Base-by-base conservation (phyloP, 2,797 vertebrate genomes). In the Vipera ursinii region DNA sequence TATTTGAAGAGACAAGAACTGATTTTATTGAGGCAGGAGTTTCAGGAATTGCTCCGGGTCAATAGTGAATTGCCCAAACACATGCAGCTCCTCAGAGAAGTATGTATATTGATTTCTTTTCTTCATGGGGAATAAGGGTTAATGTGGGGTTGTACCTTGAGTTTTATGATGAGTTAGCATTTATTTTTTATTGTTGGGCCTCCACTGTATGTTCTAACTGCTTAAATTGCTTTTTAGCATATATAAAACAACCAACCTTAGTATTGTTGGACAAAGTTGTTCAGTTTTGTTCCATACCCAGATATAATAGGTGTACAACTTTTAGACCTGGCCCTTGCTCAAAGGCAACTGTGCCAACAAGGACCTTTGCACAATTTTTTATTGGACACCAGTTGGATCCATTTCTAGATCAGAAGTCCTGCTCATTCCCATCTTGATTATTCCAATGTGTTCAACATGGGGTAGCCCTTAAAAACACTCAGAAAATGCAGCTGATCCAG, bases 1-100 rank as follows among this genome's bases (percentile, higher is more conserved):
- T 93, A 12, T 2, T 91, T 93, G 56, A 98, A 98, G 91, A 97
- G 97, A 44, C 97, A 97, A 89, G 96, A 96, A 91, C 96, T 99
- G 82, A 87, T 15, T 14, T 94, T 94, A 90, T 96, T 99, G 60
- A 98, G 97, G 96, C 95, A 89, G 24, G 95, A 96, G 28, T 99
- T 98, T 96, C 93, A 94, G 94, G 69, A 96, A n/a, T 94, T 99
- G 61, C 95, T 98, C 95, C 91, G 90, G 22, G 95, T 96, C 92
- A 99, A 99, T 96, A 95, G 97, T 89, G 95, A 96, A 53, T 97
- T 99, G 61, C 98, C 98, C 0, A 95, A 96, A 89, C 98, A 99
- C 28, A 97, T 98, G 97, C 98, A 98, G 86, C 96, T 99, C 48
- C 96, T 95, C 87, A 96, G 96, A 91, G 94, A 95, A 96, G 99